Base-by-base conservation (phyloP, 2,113 vertebrate genomes). In the Semnornis frantzii region DNA sequence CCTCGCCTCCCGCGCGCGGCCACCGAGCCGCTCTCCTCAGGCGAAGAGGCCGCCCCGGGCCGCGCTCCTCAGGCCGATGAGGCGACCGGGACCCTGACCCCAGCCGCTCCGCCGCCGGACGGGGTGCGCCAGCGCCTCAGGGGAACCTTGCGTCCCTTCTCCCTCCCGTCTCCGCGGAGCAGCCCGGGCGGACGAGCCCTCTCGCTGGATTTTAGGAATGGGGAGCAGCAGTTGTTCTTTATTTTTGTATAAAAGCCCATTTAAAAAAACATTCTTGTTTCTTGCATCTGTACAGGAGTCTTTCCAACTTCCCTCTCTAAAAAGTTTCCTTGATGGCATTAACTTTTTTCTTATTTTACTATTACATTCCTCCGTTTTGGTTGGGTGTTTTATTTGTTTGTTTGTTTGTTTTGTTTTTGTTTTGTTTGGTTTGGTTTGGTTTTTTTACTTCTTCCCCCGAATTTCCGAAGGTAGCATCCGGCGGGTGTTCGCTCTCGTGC, bases 311-410 rank as follows among this genome's bases (percentile, higher is more conserved):
- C 31, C 20, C 59, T 85, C n/a, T 48, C 42, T n/a, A 12, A 34
- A 89, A 96, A 95, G 68, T 95, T 92, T 92, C 75, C 69, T 58
- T 60, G 70, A 30, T 66, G 55, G 68, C 30, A 23, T 85, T 77
- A 94, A 96, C 90, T 95, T 93, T 72, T 44, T 33, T 20, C 18
- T 28, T 34, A 52, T 50, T 76, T 42, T 10, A 28, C 19, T 8
- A 16, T 20, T 4, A 6, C 50, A 7, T 42, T 15, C 5, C 27
- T 0, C 70, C 31, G 48, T 16, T 46, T 46, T 46, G 44, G 44
- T 46, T 46, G 44, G 44, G 42, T 44, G 13, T 15, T 44, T 44
- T 44, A n/a, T 44, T 44, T 44, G 14, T 15, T 42, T 42, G n/a
- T n/a, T n/a, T 44, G 12, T 44, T 44, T 16, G 15, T 46, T 46